phyloP scores from a whole-genome alignment of 1,140 invertebrate species.

The Chrysopa pallens region DNA sequence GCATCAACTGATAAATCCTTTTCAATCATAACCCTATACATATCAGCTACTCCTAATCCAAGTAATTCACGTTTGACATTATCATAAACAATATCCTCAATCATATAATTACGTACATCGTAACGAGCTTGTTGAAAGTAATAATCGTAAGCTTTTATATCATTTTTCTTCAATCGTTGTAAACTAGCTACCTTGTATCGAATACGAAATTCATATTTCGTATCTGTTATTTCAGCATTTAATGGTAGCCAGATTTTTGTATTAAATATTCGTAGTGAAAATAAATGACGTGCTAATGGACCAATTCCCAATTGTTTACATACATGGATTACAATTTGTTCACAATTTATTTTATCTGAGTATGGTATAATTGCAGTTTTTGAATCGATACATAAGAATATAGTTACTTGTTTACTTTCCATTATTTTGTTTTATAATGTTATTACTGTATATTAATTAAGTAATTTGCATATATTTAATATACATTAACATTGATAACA shows the following conservation, averaged over 20 bases:
- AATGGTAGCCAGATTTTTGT: constrained; percentile 44
- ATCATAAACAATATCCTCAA: constrained; percentile 58
- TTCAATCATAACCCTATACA: constrained; percentile 63
- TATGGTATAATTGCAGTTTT: constrained; percentile 22
- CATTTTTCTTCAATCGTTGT: constrained; percentile 41
- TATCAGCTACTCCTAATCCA: constrained; percentile 68
- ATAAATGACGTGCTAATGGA: constrained; percentile 56
- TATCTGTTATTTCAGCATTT: constrained; percentile 28
- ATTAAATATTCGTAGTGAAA: constrained; percentile 42
- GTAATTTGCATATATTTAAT: too few species aligned
- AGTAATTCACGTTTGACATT: constrained; percentile 53
- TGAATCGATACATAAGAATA: constrained; percentile 13
- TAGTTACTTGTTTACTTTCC: too few species aligned
- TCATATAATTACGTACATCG: constrained; percentile 60
- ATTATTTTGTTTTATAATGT: too few species aligned
- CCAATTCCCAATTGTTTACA: constrained; percentile 51
- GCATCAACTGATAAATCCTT: constrained; percentile 38
- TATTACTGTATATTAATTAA: too few species aligned
- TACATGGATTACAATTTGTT: constrained; percentile 51
- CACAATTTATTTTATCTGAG: constrained; percentile 25
- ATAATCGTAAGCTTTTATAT: constrained; percentile 60
- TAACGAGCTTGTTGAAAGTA: constrained; percentile 66
- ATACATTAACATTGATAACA: too few species aligned
- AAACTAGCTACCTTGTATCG: constrained; percentile 53
- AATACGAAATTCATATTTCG: constrained; percentile 52